These are phyloP conservation scores for Urocolius indicus DNA, from an alignment of 2,113 vertebrate genomes.

Conservation along the genomic window DNA sequence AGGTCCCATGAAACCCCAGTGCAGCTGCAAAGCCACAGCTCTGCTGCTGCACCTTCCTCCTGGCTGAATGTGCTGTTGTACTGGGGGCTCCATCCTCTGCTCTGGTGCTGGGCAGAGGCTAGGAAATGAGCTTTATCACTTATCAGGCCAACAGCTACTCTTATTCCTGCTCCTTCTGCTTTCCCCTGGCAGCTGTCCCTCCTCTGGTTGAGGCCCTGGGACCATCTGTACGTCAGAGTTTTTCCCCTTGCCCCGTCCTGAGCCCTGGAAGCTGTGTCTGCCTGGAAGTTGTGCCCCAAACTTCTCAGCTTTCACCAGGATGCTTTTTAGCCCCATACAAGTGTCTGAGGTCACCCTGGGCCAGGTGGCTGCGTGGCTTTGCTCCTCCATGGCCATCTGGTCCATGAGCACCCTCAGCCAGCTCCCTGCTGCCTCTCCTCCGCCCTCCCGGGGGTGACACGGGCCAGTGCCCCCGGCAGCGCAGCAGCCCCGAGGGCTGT, in stretches of 20 bases:
- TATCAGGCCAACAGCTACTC: background rate
- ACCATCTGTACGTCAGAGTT: background rate
- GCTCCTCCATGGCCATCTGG: background rate
- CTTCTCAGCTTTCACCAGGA: background rate
- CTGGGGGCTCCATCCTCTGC: rapidly evolving
- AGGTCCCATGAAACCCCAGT: background rate
- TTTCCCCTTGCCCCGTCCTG: background rate
- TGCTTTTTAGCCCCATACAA: background rate
- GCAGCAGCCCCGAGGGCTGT: background rate
- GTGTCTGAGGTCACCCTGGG: background rate
- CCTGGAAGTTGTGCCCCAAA: background rate
- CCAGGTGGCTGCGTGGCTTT: background rate
- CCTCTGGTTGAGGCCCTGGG: background rate
- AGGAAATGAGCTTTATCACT: background rate
- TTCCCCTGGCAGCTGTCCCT: background rate
- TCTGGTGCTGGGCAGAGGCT: background rate
- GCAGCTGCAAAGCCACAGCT: background rate
- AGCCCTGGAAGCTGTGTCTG: rapidly evolving
- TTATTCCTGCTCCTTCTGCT: background rate
- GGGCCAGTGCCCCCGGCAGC: rapidly evolving
- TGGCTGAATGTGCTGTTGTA: rapidly evolving
- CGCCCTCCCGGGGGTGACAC: background rate
- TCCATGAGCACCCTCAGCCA: background rate
- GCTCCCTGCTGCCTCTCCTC: background rate
- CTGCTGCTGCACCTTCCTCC: background rate